Evolutionary conservation across 2,113 vertebrate genomes (phyloP), one percentile per base, ranked within the genome.

Genomic region (Ameiurus melas): DNA sequence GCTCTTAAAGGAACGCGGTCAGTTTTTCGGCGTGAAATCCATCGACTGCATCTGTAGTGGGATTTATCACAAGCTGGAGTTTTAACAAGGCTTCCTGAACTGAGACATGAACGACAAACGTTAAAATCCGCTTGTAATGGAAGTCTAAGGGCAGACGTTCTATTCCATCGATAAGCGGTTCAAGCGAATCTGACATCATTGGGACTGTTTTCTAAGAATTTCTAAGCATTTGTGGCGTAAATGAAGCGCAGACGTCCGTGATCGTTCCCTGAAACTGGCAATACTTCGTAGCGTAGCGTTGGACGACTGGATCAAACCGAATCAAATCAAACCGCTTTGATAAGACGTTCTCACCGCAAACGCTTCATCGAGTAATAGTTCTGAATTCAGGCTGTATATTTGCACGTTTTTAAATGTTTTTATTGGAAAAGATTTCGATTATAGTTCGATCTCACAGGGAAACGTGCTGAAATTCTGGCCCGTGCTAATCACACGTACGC

Each of bases 1-100:
- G 80, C 89, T 88, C 79, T 79, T 77, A 92, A 92, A 92, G 89
- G 91, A 93, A 88, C 92, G 88, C 88, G 92, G 91, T 91, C 39
- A 79, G 80, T 62, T 90, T 84, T 90, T 80, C 51, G 47, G 71
- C 36, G 20, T 43, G 13, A 80, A 14, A 27, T 55, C 51, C 7
- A 30, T 39, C 70, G 22, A 53, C 14, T 1, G 2, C 78, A 5
- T 80, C n/a, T 33, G 78, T 55, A 20, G 27, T 80, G 16, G 33
- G 77, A 79, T 79, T 47, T 79, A 55, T 55, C 77, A 5, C 43
- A 53, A 51, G n/a, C 12, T 43, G 4, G 19, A 75, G 4, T 88
- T 75, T 22, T 19, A 75, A 75, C 22, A 27, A 84, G 43, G 55
- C 33, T 53, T 16, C 53, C 88, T 85, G 27, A 82, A 81, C 71